Evolutionary conservation across 1,140 invertebrate genomes (phyloP), one percentile per base, ranked within the genome.

Genomic region (Vanessa tameamea): DNA sequence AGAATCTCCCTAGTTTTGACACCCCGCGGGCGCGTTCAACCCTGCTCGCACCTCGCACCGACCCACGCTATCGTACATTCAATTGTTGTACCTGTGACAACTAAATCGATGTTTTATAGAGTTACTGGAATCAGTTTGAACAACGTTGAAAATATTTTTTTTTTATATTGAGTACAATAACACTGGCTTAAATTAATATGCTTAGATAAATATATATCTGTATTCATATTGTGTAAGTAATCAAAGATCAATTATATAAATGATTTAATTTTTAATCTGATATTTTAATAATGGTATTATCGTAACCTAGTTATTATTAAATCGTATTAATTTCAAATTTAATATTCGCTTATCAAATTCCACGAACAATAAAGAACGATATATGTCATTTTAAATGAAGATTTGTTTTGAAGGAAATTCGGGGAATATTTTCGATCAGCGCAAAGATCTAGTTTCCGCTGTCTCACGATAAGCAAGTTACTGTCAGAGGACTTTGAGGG

Each of bases 381-480:
- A 13, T 64, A 20, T 64, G 63, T 48, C 16, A 64, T 64, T 61
- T 70, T 11, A 70, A 70, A 61, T 31, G 50, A 68, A 72, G 50
- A 70, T 74, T 65, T 65, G 51, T 68, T 23, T 68, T 57, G 53
- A 59, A 64, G 84, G 80, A 83, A 85, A 87, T 87, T 85, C 76
- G 75, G 64, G 75, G 75, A 79, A 84, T 80, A 82, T 84, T 86
- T 86, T 83, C 80, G 80, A 87, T 87, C 80, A 64, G 71, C 78
- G 78, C 82, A 81, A 78, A 79, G 75, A 85, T 84, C 81, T 86
- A 84, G 85, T 86, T 87, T 87, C 83, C 82, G 84, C 70, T 82
- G 81, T 81, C 73, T 79, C 82, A 81, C 79, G 84, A 86, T 87
- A 87, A 87, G 87, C 87, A 87, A 85, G 82, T 87, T 89, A 87